Evolutionary conservation across 2,888 invertebrate genomes (phyloP), one percentile per base, ranked within the genome.

Genomic region (Cyrtodaria siliqua): DNA sequence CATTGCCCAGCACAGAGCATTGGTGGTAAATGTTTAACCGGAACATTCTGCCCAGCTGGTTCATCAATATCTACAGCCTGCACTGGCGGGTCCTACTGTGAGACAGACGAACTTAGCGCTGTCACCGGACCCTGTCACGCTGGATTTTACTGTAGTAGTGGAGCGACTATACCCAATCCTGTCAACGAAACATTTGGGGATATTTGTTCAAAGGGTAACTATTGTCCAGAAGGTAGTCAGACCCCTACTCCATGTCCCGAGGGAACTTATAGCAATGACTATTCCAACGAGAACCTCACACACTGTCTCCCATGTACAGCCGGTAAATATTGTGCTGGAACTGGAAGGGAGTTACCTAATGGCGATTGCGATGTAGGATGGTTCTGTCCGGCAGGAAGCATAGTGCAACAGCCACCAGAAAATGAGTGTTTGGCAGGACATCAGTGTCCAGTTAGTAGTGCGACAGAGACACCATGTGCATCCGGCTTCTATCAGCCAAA

Each of bases 131-230:
- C 83, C 4, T 92, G 92, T 78, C 29, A 76, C 27, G 87, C 90
- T 38, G 92, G 92, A 12, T 90, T 90, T 62, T 92, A 88, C 79
- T 92, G 92, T 63, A 86, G 76, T 60, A 82, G 86, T 38, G 86
- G 85, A 52, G 85, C 92, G 6, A 89, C 89, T 23, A 76, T 91
- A 50, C 83, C 84, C 20, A 90, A 90, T 62, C 92, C 92, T 4
- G 88, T 90, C 18, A 89, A 89, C 82, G 91, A 91, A 49, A 87
- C 89, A 6, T 91, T 87, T 64, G 91, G 91, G 26, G 91, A 91
- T 67, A 85, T 91, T 42, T 92, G 92, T 78, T 91, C 91, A 0
- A 87, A 89, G 66, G 92, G 92, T 20, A 88, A 90, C 68, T 92
- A 90, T 73, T 92, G 92, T 74, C 91, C 90, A 14, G 56, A 68